Conservation (phyloP, 2,113 vertebrate genomes). For the Oceanodroma tethys region DNA sequence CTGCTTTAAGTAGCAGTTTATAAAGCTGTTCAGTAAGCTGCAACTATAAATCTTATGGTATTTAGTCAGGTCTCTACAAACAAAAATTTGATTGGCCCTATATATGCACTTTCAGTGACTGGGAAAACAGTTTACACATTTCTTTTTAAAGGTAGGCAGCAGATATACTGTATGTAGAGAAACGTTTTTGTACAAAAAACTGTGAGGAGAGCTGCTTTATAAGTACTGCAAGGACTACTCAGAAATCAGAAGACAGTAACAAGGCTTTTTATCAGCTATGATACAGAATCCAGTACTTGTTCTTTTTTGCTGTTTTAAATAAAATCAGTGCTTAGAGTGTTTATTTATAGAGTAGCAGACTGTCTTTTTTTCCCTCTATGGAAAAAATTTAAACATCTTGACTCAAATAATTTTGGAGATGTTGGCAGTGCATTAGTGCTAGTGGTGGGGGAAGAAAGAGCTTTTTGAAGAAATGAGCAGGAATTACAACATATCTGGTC, state of each 20-base stretch:
- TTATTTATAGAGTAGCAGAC: background rate
- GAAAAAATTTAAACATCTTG: background rate
- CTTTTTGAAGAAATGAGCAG: background rate
- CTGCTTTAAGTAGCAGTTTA: background rate
- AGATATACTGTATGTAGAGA: background rate
- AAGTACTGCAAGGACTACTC: background rate
- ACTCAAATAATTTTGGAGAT: background rate
- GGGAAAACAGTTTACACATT: background rate
- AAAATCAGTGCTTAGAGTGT: background rate
- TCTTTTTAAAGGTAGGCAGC: background rate
- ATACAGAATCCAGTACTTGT: background rate
- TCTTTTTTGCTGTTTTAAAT: background rate
- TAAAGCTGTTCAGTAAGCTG: background rate
- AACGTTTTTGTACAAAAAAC: background rate
- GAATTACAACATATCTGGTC: background rate
- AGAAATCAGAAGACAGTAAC: background rate
- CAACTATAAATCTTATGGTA: background rate
- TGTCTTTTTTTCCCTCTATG: background rate
- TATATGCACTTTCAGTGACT: background rate
- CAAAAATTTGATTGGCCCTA: background rate
- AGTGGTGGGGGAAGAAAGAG: background rate
- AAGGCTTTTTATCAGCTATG: background rate
- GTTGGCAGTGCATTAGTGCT: background rate
- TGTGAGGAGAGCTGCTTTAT: background rate
- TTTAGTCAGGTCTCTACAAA: background rate